Evolutionary conservation across 92 coral and sea anemone species (phyloP).

Genomic region (Meandrina meandrites): DNA sequence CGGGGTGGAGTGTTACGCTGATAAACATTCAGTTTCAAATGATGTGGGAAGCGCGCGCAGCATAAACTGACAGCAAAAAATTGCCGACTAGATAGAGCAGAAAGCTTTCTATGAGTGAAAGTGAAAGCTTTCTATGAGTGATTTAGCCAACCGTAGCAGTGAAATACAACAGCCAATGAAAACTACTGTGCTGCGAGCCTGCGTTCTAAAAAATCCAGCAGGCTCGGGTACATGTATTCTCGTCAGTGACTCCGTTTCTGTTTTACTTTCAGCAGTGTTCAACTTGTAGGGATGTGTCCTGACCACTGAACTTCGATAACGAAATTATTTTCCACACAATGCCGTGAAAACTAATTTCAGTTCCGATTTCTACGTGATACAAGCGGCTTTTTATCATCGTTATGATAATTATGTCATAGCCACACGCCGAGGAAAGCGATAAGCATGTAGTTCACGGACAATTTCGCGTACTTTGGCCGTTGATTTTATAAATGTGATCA

Average conservation of each 20-base stretch:
- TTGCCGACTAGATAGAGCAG: too few relatives aligned
- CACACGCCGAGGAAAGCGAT: constrained; percentile 7
- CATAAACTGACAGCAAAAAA: too few relatives aligned
- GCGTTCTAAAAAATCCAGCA: too few relatives aligned
- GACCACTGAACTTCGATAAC: background rate
- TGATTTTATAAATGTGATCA: background rate
- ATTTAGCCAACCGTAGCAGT: too few relatives aligned
- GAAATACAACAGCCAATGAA: too few relatives aligned
- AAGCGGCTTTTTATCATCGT: background rate
- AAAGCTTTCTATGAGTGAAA: too few relatives aligned
- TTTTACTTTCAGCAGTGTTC: background rate
- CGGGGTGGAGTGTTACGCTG: too few relatives aligned
- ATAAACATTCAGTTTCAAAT: too few relatives aligned
- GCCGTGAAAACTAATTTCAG: background rate
- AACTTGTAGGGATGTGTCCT: background rate
- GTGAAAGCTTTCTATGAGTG: too few relatives aligned
- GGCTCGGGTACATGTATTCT: too few relatives aligned
- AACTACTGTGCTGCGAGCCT: too few relatives aligned
- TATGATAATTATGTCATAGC: background rate
- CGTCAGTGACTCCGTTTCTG: background rate
- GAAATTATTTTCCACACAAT: background rate
- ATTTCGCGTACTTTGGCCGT: background rate
- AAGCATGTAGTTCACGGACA: background rate
- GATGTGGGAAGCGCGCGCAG: too few relatives aligned
- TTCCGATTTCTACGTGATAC: background rate